These are phyloP conservation scores for Channa argus DNA, from an alignment of 2,113 vertebrate species.

Conservation along the genomic window DNA sequence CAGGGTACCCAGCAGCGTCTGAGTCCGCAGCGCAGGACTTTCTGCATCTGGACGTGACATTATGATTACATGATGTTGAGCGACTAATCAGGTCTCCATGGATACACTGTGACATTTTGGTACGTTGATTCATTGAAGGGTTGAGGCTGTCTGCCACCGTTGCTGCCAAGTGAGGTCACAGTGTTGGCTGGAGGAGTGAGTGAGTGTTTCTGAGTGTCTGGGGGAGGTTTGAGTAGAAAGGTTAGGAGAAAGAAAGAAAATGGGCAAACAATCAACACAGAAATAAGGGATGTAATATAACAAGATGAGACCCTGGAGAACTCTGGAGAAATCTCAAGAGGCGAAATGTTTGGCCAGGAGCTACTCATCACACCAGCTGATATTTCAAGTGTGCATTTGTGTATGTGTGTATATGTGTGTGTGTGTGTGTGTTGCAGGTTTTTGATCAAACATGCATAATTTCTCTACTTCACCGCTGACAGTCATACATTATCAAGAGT, in stretches of 20 bases:
- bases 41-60: conserved; percentile 24
- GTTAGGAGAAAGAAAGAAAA: neutral
- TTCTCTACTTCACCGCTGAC: conserved; percentile 64
- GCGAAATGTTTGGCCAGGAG: conserved; percentile 35
- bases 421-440: conserved; percentile 56
- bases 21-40: neutral
- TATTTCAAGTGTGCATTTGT: conserved; percentile 7
- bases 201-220: neutral
- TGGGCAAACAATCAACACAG: neutral
- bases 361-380: conserved; percentile 56
- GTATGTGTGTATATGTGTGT: conserved; percentile 25
- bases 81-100: conserved; percentile 21
- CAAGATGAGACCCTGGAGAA: neutral
- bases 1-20: neutral
- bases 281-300: neutral
- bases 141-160: neutral
- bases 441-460: conserved; percentile 77
- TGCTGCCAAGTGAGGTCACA: conserved; percentile 26
- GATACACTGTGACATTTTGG: conserved; percentile 42
- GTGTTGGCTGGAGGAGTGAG: neutral
- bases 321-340: conserved; percentile 10
- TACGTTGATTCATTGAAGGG: conserved; percentile 22
- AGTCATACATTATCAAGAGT: conserved; percentile 64
- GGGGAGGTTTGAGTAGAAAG: neutral
- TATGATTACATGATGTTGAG: conserved; percentile 36